Evolutionary conservation across 1,140 invertebrate genomes (phyloP), one percentile per base, ranked within the genome.

Genomic region (Pseudomyrmex flavicornis): DNA sequence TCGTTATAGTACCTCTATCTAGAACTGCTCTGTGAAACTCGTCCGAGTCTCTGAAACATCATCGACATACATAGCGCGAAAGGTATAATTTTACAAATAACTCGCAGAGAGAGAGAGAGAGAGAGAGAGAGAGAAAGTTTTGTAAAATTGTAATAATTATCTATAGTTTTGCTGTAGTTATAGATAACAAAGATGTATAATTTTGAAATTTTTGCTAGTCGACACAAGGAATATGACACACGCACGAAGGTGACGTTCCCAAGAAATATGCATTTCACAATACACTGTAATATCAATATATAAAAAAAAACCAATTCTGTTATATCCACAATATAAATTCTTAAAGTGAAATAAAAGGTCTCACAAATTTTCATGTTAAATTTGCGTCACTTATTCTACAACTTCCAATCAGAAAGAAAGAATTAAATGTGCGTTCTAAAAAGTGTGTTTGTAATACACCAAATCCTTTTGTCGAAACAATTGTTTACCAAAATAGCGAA

Each of bases 1-100:
- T 90, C 91, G 91, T 77, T 91, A 91, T 61, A 22, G 35, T 35
- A 35, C 35, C 35, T 35, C 35, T 35, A 35, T 48, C 48, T 82
- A 82, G 59, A 22, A 15, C 15, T 82, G 44, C 9, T 52, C 9
- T 52, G 48, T 54, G 13, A 62, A 54, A 54, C 7, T 22, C 63
- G 54, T 22, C 75, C 59, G n/a, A 15, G n/a, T 48, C 50, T 84
- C 17, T 80, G 26, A 70, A 35, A 22, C 35, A 68, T 68, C 12
- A 79, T 66, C 13, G 46, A 84, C 73, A 79, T 56, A 73, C 79
- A 76, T 58, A 35, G 35, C 35, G 35, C 35, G 35, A 35, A 35
- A 35, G 35, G 58, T 79, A 88, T 46, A 88, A 79, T 83, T 77
- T 84, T 83, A 77, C 17, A 79, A 72, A 26, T 65, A 76, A 22